phyloP scores from a whole-genome alignment of 2,797 vertebrate genomes.

The Squalus acanthias region DNA sequence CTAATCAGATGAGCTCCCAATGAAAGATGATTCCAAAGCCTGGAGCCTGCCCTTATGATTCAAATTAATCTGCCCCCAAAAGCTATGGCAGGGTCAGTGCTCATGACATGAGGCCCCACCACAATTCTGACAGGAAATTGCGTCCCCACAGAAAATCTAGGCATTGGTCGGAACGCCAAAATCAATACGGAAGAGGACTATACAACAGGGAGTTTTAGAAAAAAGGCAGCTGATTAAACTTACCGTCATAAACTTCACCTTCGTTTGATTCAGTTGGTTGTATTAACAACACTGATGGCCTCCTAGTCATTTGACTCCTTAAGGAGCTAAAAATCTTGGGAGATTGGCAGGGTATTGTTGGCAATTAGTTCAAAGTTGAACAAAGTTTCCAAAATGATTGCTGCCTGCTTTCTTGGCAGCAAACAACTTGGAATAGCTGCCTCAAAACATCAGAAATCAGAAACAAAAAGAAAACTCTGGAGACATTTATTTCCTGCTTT shows the following conservation, averaged over 20 bases:
- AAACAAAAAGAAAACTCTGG: not conserved
- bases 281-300: not conserved
- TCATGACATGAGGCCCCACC: not conserved
- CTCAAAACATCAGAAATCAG: not conserved
- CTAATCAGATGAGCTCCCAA: not conserved
- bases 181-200: not conserved
- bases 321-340: not conserved
- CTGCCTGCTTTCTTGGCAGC: not conserved
- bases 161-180: not conserved
- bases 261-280: not conserved
- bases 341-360: not conserved
- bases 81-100: not conserved
- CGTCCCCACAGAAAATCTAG: not conserved
- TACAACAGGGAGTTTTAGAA: not conserved
- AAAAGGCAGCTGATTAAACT: not conserved
- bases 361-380: not conserved
- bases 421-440: not conserved
- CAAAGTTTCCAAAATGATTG: not conserved
- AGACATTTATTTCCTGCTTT: conserved; percentile 22
- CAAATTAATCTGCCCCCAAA: not conserved
- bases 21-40: not conserved
- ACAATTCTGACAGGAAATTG: not conserved
- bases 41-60: not conserved
- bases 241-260: not conserved
- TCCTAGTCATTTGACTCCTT: not conserved